Evolutionary conservation across 1,140 invertebrate species (phyloP), one percentile per base, ranked within the genome.

Genomic region (Zaprionus camerounensis): DNA sequence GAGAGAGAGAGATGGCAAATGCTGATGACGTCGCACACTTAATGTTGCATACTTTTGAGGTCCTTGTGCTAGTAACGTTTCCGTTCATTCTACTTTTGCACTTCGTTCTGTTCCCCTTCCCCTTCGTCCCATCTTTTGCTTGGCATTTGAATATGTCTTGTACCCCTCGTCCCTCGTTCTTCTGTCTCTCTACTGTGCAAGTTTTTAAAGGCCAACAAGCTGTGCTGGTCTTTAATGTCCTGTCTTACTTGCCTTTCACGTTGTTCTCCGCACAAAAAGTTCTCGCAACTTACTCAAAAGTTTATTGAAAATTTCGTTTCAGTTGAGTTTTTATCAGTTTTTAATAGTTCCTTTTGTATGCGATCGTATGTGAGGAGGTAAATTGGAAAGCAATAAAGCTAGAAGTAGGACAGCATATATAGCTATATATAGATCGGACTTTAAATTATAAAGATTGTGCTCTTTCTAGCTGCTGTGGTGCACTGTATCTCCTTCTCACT

Each of bases 21-120:
- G 17, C 59, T 64, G 72, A 63, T 77, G 70, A 58, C 73, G 73
- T 66, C 63, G 71, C 78, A 81, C 84, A 84, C 85, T 88, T 90
- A 90, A 82, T 85, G 85, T 82, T 90, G 85, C 85, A 90, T 90
- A 85, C 84, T 85, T 88, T 85, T 81, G 76, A 85, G 85, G 85
- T 88, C 85, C 85, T 88, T 88, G 85, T 85, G 76, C 85, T 55
- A 90, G 85, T 88, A 88, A 90, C 81, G 85, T 90, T 90, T 90
- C 85, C 85, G 85, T 77, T 85, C 75, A 85, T 85, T 90, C 75
- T 85, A 84, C 81, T 81, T 87, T 76, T 73, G 66, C 68, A 72
- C 67, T 73, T 71, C 62, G 62, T 58, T 73, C 66, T 51, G 69
- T 66, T 64, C 69, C 55, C 46, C 36, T 36, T 24, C 36, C 55